Conservation (phyloP, 2,797 vertebrate species). For the Hypotaenidia philippensis region DNA sequence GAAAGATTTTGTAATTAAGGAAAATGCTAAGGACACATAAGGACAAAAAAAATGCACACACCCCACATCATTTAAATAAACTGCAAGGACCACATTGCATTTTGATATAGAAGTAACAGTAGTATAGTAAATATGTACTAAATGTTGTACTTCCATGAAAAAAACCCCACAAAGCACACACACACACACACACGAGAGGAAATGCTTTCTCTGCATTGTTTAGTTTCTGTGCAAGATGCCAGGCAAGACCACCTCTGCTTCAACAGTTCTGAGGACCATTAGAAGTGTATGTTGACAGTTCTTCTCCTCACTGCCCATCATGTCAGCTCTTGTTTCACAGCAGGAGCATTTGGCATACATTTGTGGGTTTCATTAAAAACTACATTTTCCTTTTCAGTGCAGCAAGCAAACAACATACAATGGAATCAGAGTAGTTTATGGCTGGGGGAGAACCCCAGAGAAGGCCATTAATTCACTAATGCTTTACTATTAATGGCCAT, state of each 20-base stretch:
- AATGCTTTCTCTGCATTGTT: neutral
- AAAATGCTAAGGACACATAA: neutral
- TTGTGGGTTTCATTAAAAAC: neutral
- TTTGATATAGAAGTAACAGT: neutral
- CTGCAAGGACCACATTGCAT: neutral
- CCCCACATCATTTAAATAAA: neutral
- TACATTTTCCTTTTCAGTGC: neutral
- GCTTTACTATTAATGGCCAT: neutral
- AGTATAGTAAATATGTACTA: neutral
- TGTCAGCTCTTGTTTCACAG: neutral
- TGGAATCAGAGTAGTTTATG: neutral
- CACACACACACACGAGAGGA: neutral
- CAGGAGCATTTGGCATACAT: neutral
- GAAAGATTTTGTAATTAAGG: neutral
- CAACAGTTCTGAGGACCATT: neutral
- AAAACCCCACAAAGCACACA: neutral
- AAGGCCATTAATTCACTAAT: neutral
- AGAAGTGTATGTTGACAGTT: fast-evolving
- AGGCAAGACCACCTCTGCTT: neutral
- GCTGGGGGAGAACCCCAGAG: neutral
- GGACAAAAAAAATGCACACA: neutral
- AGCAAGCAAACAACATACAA: neutral
- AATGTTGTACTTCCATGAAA: neutral
- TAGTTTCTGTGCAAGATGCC: neutral
- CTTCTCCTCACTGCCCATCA: neutral